Evolutionary conservation across 2,888 invertebrate species (phyloP).

Genomic region (Phortica okadai): DNA sequence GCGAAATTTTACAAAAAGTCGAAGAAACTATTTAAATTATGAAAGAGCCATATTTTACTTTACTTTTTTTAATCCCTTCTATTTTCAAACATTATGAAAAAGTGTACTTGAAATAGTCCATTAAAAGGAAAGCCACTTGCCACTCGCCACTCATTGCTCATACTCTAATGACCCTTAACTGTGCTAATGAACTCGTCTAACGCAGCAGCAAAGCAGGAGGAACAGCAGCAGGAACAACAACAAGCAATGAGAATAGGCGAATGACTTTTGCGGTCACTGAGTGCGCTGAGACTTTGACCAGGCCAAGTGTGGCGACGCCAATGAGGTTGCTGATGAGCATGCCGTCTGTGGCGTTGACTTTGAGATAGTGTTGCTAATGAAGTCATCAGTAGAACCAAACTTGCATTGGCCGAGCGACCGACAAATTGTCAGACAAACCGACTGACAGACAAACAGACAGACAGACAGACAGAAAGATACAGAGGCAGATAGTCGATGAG

Average conservation of each 20-base stretch:
- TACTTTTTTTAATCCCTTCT: neutral
- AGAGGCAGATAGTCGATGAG: neutral
- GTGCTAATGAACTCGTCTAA: constrained; percentile 70
- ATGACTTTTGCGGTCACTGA: constrained; percentile 55
- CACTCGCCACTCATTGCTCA: constrained; percentile 8
- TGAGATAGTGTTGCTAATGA: constrained; percentile 67
- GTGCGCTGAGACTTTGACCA: constrained; percentile 20
- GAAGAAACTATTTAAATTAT: neutral
- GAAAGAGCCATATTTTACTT: neutral
- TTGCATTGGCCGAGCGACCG: constrained; percentile 35
- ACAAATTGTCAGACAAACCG: too few species aligned
- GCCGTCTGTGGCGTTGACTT: constrained; percentile 46
- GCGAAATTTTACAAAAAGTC: too few species aligned
- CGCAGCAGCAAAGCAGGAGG: constrained; percentile 53
- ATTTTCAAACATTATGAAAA: constrained; percentile 6
- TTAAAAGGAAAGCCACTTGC: constrained; percentile 46
- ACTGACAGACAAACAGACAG: neutral
- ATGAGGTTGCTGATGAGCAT: constrained; percentile 50
- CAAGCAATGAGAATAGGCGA: neutral
- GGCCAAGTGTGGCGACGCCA: constrained; percentile 15
- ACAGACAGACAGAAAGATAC: neutral
- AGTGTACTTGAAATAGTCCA: constrained; percentile 37
- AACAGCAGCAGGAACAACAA: constrained; percentile 48
- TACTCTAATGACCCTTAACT: constrained; percentile 60
- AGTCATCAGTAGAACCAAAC: constrained; percentile 63